phyloP scores from a whole-genome alignment of 1,140 invertebrate genomes.

The Aplysia californica region DNA sequence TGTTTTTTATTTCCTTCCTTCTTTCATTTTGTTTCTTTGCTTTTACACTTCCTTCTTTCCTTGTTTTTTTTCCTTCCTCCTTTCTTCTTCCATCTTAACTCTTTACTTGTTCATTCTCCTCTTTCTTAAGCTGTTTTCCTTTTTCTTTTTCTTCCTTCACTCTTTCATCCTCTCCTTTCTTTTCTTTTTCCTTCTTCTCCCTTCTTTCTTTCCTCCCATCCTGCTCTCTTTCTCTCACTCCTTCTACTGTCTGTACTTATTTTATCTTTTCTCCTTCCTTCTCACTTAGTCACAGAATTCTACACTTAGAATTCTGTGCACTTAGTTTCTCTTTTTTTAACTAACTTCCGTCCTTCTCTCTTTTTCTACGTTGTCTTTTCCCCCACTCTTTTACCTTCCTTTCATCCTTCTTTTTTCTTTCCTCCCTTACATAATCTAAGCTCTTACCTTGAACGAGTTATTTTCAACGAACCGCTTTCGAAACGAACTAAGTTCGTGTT shows the following conservation, averaged over 20 bases:
- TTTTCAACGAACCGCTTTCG: too few relatives aligned
- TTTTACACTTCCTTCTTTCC: not conserved
- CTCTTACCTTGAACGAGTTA: not conserved
- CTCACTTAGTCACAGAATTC: not conserved
- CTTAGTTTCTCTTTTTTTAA: not conserved
- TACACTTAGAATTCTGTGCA: not conserved
- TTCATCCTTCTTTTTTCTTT: not conserved
- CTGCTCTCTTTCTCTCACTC: not conserved
- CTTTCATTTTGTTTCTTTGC: not conserved
- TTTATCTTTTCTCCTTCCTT: not conserved
- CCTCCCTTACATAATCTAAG: not conserved
- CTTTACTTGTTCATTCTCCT: not conserved
- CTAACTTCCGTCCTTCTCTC: not conserved
- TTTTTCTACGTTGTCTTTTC: slow-evolving; percentile 1
- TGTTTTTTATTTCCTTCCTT: not conserved
- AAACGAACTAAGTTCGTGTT: too few relatives aligned
- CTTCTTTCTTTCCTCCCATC: not conserved
- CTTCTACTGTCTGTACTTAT: not conserved
- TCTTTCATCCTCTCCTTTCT: slow-evolving; percentile 9
- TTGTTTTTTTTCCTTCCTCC: not conserved
- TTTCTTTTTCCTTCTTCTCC: slow-evolving; percentile 7
- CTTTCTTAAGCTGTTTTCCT: not conserved
- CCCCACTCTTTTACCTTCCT: not conserved
- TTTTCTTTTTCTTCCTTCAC: not conserved
- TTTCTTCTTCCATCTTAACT: not conserved